These are phyloP conservation scores for Dyspetes luteomarginatus DNA, from an alignment of 2,888 invertebrate genomes.

Conservation along the genomic window DNA sequence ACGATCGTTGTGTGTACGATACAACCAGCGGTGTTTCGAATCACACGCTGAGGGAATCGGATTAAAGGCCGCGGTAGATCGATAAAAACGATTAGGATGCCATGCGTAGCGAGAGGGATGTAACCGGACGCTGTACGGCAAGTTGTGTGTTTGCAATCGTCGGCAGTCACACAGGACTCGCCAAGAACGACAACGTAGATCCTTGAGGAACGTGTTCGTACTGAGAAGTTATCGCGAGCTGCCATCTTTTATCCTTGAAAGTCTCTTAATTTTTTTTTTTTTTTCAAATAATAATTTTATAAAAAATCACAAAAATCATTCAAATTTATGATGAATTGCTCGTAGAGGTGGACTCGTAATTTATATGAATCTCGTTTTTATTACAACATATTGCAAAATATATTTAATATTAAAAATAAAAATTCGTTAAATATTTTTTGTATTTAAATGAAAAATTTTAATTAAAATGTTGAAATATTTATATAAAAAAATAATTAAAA, in stretches of 20 bases:
- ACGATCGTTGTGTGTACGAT: slow-evolving; percentile 37
- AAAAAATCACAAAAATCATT: neutral
- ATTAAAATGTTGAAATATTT: neutral
- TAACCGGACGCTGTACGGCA: slow-evolving; percentile 55
- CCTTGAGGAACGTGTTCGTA: slow-evolving; percentile 7
- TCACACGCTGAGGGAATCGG: slow-evolving; percentile 61
- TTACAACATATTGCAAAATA: too few relatives aligned
- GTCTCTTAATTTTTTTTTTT: neutral
- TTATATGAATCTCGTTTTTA: too few relatives aligned
- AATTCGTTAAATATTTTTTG: too few relatives aligned
- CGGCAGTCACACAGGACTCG: slow-evolving; percentile 19
- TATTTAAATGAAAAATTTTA: too few relatives aligned
- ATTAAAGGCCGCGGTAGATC: slow-evolving; percentile 62
- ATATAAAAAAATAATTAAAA: neutral
- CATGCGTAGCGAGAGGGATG: slow-evolving; percentile 50
- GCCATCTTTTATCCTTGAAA: slow-evolving; percentile 2
- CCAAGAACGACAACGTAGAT: slow-evolving; percentile 28
- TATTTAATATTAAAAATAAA: too few relatives aligned
- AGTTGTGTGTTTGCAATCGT: slow-evolving; percentile 34
- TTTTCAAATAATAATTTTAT: neutral
- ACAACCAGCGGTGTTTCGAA: slow-evolving; percentile 53
- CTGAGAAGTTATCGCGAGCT: neutral
- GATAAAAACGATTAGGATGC: slow-evolving; percentile 65
- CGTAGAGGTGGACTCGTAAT: too few relatives aligned
- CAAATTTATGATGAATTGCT: too few relatives aligned